Conservation (phyloP, 2,113 vertebrate genomes). For the Mola mola region DNA sequence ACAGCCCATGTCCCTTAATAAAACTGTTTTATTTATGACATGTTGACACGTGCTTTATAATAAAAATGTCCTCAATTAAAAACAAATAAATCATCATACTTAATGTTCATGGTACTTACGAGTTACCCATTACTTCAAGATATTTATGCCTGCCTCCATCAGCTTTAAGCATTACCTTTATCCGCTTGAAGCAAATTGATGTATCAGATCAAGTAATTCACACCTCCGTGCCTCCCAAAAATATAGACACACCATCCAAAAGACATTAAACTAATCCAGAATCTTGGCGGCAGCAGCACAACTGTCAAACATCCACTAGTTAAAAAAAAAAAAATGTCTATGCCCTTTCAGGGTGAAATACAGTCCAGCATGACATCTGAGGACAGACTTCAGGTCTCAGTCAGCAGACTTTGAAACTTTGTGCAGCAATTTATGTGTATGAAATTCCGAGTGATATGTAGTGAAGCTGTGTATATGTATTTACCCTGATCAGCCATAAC, state of each 20-base stretch:
- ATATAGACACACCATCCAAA: constrained; percentile 41
- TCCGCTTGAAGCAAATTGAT: constrained; percentile 45
- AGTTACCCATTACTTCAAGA: constrained; percentile 44
- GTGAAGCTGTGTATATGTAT: constrained; percentile 30
- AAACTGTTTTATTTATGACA: not conserved
- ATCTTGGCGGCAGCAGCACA: constrained; percentile 35
- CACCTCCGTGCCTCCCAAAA: constrained; percentile 50
- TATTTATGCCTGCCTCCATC: constrained; percentile 52
- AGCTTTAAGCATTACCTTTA: constrained; percentile 48
- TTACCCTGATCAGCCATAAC: too few relatives aligned
- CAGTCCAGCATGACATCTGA: constrained; percentile 49
- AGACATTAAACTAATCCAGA: constrained; percentile 59
- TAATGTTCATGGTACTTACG: constrained; percentile 35
- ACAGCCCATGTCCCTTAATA: not conserved
- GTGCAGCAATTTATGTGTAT: constrained; percentile 22
- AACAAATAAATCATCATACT: constrained; percentile 55
- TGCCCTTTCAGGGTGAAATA: constrained; percentile 56
- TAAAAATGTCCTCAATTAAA: constrained; percentile 35
- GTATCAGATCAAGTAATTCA: constrained; percentile 55
- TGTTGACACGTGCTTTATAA: constrained; percentile 16
- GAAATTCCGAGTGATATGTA: constrained; percentile 20
- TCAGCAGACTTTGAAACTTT: constrained; percentile 57
- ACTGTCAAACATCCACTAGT: constrained; percentile 51
- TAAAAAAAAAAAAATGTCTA: constrained; percentile 45
- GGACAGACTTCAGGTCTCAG: constrained; percentile 51